phyloP scores from a whole-genome alignment of 2,113 vertebrate species.

The Mormyrus iriodes region DNA sequence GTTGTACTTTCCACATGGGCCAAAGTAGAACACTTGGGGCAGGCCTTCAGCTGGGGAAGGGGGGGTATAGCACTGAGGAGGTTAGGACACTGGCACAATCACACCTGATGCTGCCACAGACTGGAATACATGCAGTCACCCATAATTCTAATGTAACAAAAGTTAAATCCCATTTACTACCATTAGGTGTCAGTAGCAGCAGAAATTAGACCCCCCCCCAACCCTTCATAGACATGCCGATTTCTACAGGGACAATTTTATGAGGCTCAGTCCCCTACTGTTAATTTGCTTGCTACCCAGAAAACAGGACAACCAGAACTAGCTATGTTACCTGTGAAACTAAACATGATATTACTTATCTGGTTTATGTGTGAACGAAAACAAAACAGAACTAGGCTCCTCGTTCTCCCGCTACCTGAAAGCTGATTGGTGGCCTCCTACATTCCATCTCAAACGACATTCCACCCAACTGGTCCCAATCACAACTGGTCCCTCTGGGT shows the following conservation, averaged over 20 bases:
- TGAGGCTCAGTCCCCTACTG: not conserved
- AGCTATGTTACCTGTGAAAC: not conserved
- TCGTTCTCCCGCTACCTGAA: not conserved
- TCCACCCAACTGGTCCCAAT: not conserved
- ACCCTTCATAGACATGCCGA: not conserved
- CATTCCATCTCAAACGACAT: not conserved
- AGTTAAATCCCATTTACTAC: not conserved
- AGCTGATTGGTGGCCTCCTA: not conserved
- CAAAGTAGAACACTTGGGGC: constrained; percentile 95
- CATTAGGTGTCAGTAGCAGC: not conserved
- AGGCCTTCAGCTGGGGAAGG: constrained; percentile 82
- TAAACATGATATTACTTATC: not conserved
- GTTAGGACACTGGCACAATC: not conserved
- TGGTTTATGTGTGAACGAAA: not conserved
- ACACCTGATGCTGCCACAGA: not conserved
- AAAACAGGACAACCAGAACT: not conserved
- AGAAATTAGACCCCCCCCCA: not conserved
- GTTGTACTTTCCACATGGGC: constrained; percentile 96
- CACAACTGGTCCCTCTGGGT: not conserved
- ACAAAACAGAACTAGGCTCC: not conserved
- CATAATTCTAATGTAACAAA: not conserved
- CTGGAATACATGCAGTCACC: not conserved
- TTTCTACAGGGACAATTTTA: not conserved
- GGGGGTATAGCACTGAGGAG: constrained; percentile 4
- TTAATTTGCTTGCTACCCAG: not conserved